These are phyloP conservation scores for Prolemur simus DNA, from an alignment of 2,113 vertebrate genomes.

Conservation along the genomic window DNA sequence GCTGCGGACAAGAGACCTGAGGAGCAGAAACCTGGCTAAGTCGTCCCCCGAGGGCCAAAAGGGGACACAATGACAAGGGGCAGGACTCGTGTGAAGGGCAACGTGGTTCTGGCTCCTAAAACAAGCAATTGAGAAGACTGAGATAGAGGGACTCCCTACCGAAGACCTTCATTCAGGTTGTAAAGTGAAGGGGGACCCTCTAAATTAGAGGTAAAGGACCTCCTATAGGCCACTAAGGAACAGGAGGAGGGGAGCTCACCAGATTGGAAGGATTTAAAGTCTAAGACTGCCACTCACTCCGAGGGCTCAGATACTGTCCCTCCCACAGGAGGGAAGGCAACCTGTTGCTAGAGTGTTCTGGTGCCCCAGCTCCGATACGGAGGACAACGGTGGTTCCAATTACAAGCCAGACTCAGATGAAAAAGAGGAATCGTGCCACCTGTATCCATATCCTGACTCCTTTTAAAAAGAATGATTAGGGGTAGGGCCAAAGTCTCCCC, in stretches of 20 bases:
- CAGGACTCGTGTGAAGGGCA: neutral
- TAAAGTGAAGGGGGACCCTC: neutral
- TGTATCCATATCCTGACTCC: neutral
- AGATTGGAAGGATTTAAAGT: neutral
- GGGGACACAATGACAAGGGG: neutral
- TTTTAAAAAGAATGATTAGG: neutral
- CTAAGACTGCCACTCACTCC: neutral
- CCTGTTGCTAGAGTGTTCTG: neutral
- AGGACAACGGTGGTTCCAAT: neutral
- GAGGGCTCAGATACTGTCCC: neutral
- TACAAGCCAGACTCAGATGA: neutral
- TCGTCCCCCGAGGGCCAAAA: neutral
- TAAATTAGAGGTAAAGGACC: neutral
- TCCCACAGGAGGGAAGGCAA: neutral
- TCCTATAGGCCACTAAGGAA: neutral
- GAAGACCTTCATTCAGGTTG: neutral
- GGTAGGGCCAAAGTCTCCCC: no score
- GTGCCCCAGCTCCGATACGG: neutral
- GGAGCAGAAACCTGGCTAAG: neutral
- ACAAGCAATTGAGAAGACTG: neutral
- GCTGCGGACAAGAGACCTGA: neutral
- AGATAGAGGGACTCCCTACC: neutral
- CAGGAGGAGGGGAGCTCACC: neutral
- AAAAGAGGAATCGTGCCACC: neutral
- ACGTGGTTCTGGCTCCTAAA: neutral